Evolutionary conservation across 2,113 vertebrate species (phyloP).

Genomic region (Erythrocercus mccallii): DNA sequence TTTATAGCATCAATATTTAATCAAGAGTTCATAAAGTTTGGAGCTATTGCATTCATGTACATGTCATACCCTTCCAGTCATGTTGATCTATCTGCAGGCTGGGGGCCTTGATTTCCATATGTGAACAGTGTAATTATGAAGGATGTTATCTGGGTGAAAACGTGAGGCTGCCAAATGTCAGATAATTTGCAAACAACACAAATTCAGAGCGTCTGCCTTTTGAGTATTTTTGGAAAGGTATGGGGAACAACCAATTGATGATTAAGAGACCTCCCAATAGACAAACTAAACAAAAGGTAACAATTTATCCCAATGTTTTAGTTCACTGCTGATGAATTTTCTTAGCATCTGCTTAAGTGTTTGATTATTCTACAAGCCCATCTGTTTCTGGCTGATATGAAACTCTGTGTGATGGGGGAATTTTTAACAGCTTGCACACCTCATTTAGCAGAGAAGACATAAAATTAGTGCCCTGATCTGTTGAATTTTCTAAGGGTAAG

Average conservation of each 20-base stretch:
- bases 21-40: background rate
- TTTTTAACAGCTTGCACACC: slow-evolving; percentile 56
- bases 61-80: background rate
- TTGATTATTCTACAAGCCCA: slow-evolving; percentile 67
- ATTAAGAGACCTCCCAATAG: slow-evolving; percentile 49
- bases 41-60: background rate
- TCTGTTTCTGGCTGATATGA: slow-evolving; percentile 69
- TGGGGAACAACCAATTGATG: background rate
- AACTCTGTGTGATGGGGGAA: slow-evolving; percentile 28
- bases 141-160: background rate
- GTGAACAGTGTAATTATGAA: background rate
- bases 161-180: background rate
- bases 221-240: slow-evolving; percentile 5
- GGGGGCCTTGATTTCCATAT: background rate
- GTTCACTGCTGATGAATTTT: slow-evolving; percentile 68
- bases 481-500: slow-evolving; percentile 55
- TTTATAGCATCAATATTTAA: background rate
- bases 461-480: slow-evolving; percentile 61
- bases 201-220: background rate
- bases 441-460: slow-evolving; percentile 68
- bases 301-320: slow-evolving; percentile 64
- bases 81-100: background rate
- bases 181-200: slow-evolving; percentile 12
- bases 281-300: slow-evolving; percentile 65
- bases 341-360: slow-evolving; percentile 68